Evolutionary conservation across 2,113 vertebrate species (phyloP).

Genomic region (Cyprinodon brontotheroides): DNA sequence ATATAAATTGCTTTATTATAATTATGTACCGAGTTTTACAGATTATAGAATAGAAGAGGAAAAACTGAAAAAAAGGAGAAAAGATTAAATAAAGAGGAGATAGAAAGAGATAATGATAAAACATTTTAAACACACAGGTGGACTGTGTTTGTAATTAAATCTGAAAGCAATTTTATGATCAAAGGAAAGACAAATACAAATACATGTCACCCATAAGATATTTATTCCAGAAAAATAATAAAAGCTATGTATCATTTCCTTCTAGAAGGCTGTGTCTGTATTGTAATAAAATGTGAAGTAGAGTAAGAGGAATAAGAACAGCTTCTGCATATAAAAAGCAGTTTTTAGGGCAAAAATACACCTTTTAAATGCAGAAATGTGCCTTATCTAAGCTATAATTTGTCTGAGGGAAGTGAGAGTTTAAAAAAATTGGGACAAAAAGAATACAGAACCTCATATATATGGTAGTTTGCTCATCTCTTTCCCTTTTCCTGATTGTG

Average conservation of each 20-base stretch:
- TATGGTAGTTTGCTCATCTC: conserved; percentile 8
- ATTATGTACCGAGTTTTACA: no score
- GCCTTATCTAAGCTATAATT: not conserved
- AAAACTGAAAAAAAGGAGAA: no score
- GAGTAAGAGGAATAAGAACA: not conserved
- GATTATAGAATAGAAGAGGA: no score
- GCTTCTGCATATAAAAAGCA: not conserved
- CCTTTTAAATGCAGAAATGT: not conserved
- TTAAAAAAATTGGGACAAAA: not conserved
- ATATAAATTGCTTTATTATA: no score
- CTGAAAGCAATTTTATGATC: not conserved
- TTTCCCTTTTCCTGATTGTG: conserved; percentile 14
- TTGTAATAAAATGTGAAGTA: not conserved
- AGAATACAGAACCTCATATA: not conserved
- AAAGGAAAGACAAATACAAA: not conserved
- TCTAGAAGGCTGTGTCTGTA: not conserved
- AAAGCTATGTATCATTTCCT: not conserved
- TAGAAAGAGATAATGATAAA: no score
- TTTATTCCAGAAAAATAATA: not conserved
- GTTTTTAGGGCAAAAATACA: not conserved
- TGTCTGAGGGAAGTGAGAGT: not conserved
- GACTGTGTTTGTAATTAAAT: no score
- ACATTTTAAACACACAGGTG: not conserved
- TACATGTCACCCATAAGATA: not conserved
- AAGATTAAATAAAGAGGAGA: no score